Evolutionary conservation across 1,140 invertebrate species (phyloP).

Genomic region (Yoshiicerus persimilis): DNA sequence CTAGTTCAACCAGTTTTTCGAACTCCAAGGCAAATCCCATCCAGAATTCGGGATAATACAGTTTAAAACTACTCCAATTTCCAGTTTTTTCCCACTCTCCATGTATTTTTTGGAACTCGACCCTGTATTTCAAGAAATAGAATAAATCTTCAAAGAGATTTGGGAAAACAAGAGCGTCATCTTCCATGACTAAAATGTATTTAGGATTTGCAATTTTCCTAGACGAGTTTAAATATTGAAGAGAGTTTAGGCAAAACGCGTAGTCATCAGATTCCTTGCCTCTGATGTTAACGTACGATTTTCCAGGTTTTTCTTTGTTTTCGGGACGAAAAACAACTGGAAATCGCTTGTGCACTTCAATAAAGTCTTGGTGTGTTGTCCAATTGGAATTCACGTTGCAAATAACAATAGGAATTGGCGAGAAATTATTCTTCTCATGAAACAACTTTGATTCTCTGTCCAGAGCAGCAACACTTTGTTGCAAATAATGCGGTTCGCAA

Average conservation of each 20-base stretch:
- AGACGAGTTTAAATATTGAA: not conserved
- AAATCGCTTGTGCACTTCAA: not conserved
- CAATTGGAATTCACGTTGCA: not conserved
- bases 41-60: not conserved
- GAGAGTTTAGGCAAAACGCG: not conserved
- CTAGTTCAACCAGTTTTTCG: not conserved
- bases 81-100: not conserved
- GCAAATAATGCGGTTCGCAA: not conserved
- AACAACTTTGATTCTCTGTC: not conserved
- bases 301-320: not conserved
- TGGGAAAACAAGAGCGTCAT: not conserved
- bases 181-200: not conserved
- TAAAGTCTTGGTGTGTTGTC: not conserved
- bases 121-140: not conserved
- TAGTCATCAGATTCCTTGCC: not conserved
- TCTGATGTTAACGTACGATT: not conserved
- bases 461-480: not conserved
- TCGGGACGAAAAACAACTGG: not conserved
- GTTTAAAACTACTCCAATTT: not conserved
- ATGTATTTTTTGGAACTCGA: not conserved
- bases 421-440: not conserved
- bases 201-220: not conserved
- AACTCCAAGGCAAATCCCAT: not conserved
- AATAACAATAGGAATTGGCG: not conserved
- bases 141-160: not conserved